A percentile compares a stretch with the other conserved stretches of the same genome.
Evolutionary conservation across 1,140 invertebrate genomes (phyloP).

Genomic region (Neomicropteryx cornuta): DNA sequence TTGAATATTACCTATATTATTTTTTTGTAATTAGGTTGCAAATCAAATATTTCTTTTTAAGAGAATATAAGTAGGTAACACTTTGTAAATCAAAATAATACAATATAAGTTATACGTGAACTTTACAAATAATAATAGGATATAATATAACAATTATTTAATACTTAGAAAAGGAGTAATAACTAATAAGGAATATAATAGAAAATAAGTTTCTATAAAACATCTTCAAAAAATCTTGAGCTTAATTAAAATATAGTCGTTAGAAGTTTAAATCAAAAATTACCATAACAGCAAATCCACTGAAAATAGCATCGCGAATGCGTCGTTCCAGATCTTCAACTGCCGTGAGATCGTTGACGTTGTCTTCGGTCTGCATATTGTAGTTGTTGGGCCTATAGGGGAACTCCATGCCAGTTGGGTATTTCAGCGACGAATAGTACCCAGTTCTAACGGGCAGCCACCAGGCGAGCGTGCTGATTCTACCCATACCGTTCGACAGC

Average conservation of each 20-base stretch:
- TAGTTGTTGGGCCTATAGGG: conserved; percentile 37
- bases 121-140: conserved; percentile 6
- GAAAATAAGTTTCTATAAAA: too few relatives aligned
- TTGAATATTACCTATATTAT: too few relatives aligned
- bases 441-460: conserved; percentile 39
- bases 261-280: conserved; percentile 12
- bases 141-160: not conserved
- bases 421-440: conserved; percentile 46
- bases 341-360: conserved; percentile 24
- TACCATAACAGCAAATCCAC: conserved; percentile 31
- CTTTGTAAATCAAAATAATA: too few relatives aligned
- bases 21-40: too few relatives aligned
- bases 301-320: conserved; percentile 45
- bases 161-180: conserved; percentile 2
- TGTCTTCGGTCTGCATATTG: conserved; percentile 9
- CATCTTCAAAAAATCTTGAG: too few relatives aligned
- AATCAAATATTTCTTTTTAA: too few relatives aligned
- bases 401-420: conserved; percentile 48
- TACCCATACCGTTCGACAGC: conserved; percentile 42
- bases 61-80: too few relatives aligned
- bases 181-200: conserved; percentile 5
- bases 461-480: conserved; percentile 41
- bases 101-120: too few relatives aligned
- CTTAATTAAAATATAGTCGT: too few relatives aligned
- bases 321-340: conserved; percentile 41